phyloP scores from a whole-genome alignment of 2,113 vertebrate genomes.

The Python bivittatus region DNA sequence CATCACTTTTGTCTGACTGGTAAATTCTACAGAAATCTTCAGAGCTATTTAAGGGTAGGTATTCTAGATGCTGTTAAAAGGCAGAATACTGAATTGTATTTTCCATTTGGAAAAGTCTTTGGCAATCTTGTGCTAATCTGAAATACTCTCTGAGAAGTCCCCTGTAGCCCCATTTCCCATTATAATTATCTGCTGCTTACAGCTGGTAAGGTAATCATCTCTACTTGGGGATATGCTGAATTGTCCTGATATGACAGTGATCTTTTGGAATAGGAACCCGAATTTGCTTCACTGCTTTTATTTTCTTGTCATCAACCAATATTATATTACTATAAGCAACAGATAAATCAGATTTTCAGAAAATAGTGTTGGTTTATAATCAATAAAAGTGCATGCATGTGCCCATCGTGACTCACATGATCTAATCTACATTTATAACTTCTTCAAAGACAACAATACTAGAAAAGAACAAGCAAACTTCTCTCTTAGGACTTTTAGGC shows the following conservation, averaged over 20 bases:
- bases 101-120: conserved; percentile 5
- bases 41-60: not conserved
- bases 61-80: not conserved
- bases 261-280: conserved; percentile 5
- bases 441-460: not conserved
- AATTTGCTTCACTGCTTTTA: conserved; percentile 17
- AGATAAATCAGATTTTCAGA: conserved; percentile 23
- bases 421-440: not conserved
- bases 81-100: not conserved
- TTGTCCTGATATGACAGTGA: conserved; percentile 46
- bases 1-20: not conserved
- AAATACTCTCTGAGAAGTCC: not conserved
- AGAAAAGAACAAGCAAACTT: not conserved
- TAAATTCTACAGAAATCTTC: conserved; percentile 27
- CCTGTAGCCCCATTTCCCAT: not conserved
- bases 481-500: not conserved
- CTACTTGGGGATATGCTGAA: conserved; percentile 28
- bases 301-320: conserved; percentile 27
- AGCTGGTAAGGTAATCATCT: conserved; percentile 55
- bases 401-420: not conserved
- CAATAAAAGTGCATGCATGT: not conserved
- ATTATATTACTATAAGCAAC: conserved; percentile 13
- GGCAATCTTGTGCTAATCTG: not conserved
- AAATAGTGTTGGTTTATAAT: not conserved
- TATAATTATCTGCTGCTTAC: conserved; percentile 3